Percentiles rank a stretch among this genome's conserved stretches.
Evolutionary conservation across 2,797 vertebrate genomes (phyloP).

Genomic region (Garrulus glandarius): DNA sequence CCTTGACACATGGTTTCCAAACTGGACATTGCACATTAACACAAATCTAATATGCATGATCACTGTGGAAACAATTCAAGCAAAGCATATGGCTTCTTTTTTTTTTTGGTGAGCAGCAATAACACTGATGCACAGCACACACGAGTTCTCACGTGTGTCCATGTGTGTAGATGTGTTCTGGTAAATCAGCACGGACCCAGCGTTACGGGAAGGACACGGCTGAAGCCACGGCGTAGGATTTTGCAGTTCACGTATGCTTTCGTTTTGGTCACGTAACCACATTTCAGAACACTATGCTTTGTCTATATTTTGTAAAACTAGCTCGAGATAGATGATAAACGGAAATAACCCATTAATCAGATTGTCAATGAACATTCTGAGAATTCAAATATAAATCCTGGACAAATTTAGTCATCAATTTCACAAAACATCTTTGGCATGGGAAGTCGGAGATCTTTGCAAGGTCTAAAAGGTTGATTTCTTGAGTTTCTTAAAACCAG

Average conservation of each 20-base stretch:
- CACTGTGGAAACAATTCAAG: constrained; percentile 27
- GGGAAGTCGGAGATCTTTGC: constrained; percentile 9
- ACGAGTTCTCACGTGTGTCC: background rate
- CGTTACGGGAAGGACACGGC: constrained; percentile 64
- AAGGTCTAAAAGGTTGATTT: constrained; percentile 34
- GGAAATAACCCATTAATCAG: constrained; percentile 66
- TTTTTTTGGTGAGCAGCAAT: background rate
- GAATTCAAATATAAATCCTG: constrained; percentile 62
- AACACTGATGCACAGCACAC: background rate
- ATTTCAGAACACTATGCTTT: background rate
- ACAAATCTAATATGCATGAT: background rate
- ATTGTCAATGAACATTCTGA: constrained; percentile 72
- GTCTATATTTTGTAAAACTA: constrained; percentile 4
- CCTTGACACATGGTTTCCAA: constrained; percentile 42
- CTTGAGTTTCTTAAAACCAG: constrained; percentile 5
- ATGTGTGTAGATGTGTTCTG: constrained; percentile 52
- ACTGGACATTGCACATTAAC: constrained; percentile 23
- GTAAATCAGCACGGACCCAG: constrained; percentile 31
- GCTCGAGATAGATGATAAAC: constrained; percentile 8
- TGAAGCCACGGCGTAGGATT: constrained; percentile 44
- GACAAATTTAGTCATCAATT: constrained; percentile 69
- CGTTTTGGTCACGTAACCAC: constrained; percentile 34
- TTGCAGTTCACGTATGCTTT: constrained; percentile 20
- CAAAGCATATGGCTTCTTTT: background rate
- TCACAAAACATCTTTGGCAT: constrained; percentile 40